Base-by-base conservation (phyloP, 2,888 invertebrate genomes). In the Drosophila stalkeri region DNA sequence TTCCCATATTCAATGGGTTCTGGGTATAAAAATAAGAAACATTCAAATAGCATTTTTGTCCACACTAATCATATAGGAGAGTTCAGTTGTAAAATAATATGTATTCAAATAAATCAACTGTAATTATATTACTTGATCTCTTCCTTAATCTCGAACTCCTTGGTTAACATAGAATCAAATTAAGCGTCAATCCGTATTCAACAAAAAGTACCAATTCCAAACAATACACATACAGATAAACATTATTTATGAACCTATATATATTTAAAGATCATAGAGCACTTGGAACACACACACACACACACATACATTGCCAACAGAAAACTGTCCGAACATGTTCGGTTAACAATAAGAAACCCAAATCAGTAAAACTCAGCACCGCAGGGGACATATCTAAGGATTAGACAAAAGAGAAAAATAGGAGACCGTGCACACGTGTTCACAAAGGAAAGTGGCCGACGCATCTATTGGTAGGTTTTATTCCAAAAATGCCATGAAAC, bases 361-460 rank as follows among this genome's bases (percentile, higher is more conserved):
- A 82, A 80, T 84, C 85, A 89, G 89, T 89, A 87, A 89, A 85
- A 87, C 74, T 57, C 66, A 46, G 64, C 89, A 67, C 85, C 71
- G 65, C 85, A 84, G 89, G 85, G 89, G 85, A 75, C 85, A 84
- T 7, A 68, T 57, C 64, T 54, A 65, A 76, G 84, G 72, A 80
- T 85, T 72, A 60, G 52, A 63, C 70, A 55, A 60, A 72, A 46
- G 49, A 61, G 59, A 64, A 66, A 49, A n/a, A 51, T 35, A 61
- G 23, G 44, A 75, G 78, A 81, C 65, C 78, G 69, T 57, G 90
- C 86, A 89, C 86, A 86, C 90, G 86, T 86, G 86, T 86, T 89
- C 81, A 89, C 90, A 86, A 89, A 87, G 76, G 52, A 85, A 84
- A 81, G 66, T 73, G 82, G 67, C 82, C 83, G 81, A 78, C 77